A percentile compares a stretch with the other conserved stretches of the same genome.
Conservation (phyloP, 2,888 invertebrate genomes). For the Cheilosia vulpina region DNA sequence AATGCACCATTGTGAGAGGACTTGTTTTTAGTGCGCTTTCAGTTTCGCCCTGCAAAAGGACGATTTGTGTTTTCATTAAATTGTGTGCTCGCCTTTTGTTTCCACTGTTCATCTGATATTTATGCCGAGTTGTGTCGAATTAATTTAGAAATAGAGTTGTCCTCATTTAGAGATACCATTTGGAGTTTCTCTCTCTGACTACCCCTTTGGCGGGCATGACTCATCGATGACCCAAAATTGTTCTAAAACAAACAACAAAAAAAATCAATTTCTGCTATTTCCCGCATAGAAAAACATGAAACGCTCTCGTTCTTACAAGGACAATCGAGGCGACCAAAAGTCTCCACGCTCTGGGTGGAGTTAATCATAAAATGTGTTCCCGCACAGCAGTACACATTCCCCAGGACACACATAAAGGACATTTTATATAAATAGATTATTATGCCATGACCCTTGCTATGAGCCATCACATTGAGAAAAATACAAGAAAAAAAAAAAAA, state of each 20-base stretch:
- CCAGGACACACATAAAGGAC: slow-evolving; percentile 7
- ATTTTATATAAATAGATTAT: neutral
- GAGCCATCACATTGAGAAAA: neutral
- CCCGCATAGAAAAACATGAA: neutral
- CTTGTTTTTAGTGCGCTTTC: slow-evolving; percentile 15
- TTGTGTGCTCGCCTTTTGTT: slow-evolving; percentile 23
- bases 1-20: slow-evolving; percentile 50
- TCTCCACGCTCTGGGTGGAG: neutral
- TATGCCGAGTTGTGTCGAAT: slow-evolving; percentile 14
- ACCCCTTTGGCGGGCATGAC: slow-evolving; percentile 8
- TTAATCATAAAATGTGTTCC: slow-evolving; percentile 14
- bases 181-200: neutral
- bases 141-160: slow-evolving; percentile 8
- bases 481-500: neutral
- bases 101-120: slow-evolving; percentile 2
- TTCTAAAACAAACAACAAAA: slow-evolving; percentile 4
- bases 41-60: slow-evolving; percentile 37
- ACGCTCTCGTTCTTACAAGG: slow-evolving; percentile 3
- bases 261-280: neutral
- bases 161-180: neutral
- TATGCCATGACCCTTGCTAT: neutral
- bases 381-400: neutral
- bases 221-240: slow-evolving; percentile 27
- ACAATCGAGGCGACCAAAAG: slow-evolving; percentile 21
- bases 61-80: slow-evolving; percentile 27